Percentiles rank a stretch among this genome's conserved stretches.
Evolutionary conservation across 35 echinoderm and acorn worm species (phyloP).

Genomic region (Lytechinus pictus): DNA sequence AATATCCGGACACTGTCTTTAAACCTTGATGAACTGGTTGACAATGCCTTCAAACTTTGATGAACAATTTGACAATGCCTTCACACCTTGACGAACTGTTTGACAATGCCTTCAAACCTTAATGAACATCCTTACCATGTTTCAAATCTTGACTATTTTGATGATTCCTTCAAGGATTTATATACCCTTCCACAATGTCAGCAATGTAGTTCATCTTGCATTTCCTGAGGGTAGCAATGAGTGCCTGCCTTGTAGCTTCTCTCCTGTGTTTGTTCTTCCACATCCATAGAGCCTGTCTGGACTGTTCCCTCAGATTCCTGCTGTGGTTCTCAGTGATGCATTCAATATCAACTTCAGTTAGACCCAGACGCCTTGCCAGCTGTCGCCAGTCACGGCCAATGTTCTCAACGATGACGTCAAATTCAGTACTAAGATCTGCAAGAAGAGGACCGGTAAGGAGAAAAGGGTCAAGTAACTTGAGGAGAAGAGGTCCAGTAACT

Average conservation of each 20-base stretch:
- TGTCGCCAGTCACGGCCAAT: slow-evolving; percentile 80
- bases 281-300: slow-evolving; percentile 41
- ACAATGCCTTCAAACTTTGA: no score
- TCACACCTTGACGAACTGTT: neutral
- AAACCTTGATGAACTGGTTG: neutral
- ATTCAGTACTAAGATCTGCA: slow-evolving; percentile 70
- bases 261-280: slow-evolving; percentile 53
- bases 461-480: neutral
- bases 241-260: slow-evolving; percentile 28
- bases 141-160: neutral
- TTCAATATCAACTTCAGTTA: slow-evolving; percentile 69
- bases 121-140: neutral
- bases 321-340: slow-evolving; percentile 49
- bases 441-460: neutral
- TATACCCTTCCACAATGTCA: slow-evolving; percentile 63
- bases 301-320: slow-evolving; percentile 64
- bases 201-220: slow-evolving; percentile 76
- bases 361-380: slow-evolving; percentile 58
- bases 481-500: no score
- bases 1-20: neutral
- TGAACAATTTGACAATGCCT: no score
- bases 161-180: neutral
- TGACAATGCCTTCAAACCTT: neutral
- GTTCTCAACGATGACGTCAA: slow-evolving; percentile 70
- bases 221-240: slow-evolving; percentile 60